Conservation (phyloP, 2,797 vertebrate species). For the Limosa lapponica region DNA sequence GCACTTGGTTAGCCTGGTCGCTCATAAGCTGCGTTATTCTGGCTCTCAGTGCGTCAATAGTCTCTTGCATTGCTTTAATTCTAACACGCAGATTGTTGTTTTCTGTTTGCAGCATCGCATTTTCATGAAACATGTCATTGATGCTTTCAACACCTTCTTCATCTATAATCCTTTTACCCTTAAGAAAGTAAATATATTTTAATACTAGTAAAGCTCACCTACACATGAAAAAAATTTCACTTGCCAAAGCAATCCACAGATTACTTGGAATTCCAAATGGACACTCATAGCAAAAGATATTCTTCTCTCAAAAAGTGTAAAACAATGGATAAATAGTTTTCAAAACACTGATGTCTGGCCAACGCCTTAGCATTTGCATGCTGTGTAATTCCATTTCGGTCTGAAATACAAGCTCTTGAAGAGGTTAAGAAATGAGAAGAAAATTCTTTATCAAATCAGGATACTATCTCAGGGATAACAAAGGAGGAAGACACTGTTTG, state of each 20-base stretch:
- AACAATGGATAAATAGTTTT: neutral
- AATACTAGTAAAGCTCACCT: neutral
- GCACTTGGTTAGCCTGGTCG: slow-evolving; percentile 89
- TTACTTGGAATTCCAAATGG: neutral
- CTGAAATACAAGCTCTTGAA: neutral
- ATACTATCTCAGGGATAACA: neutral
- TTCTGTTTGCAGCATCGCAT: slow-evolving; percentile 95
- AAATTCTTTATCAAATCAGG: neutral
- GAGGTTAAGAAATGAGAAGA: neutral
- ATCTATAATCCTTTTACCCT: slow-evolving; percentile 95
- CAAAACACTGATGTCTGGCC: neutral
- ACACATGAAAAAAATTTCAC: neutral
- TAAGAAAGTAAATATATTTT: slow-evolving; percentile 28
- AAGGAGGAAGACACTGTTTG: neutral
- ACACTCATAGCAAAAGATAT: neutral
- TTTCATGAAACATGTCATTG: slow-evolving; percentile 97
- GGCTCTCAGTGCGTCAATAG: slow-evolving; percentile 87
- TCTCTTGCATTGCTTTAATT: slow-evolving; percentile 98
- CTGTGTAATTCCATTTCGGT: neutral
- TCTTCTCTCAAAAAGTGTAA: neutral
- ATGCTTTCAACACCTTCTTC: slow-evolving; percentile 95
- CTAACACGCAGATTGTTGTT: slow-evolving; percentile 93
- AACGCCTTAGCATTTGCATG: neutral
- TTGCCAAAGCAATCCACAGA: neutral
- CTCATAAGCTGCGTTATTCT: slow-evolving; percentile 91